Evolutionary conservation across 1,140 invertebrate species (phyloP).

Genomic region (Manduca sexta): DNA sequence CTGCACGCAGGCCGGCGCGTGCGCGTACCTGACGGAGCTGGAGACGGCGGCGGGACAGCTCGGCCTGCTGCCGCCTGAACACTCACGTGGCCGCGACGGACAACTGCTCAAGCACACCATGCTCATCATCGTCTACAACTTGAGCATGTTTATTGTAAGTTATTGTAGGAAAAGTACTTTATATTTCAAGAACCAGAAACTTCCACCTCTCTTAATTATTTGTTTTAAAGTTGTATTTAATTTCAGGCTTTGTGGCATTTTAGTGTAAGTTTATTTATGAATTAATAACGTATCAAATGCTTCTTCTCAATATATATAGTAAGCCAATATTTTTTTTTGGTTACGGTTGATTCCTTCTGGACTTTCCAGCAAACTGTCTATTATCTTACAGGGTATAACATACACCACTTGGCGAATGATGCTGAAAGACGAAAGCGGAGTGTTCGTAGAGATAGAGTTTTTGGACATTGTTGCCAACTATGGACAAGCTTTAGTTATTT

Average conservation of each 20-base stretch:
- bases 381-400: slow-evolving; percentile 81
- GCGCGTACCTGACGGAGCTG: slow-evolving; percentile 45
- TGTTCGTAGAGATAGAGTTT: slow-evolving; percentile 93
- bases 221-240: too few relatives aligned
- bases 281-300: too few relatives aligned
- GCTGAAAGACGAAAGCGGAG: slow-evolving; percentile 88
- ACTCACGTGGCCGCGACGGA: slow-evolving; percentile 48
- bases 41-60: slow-evolving; percentile 46
- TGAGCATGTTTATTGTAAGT: slow-evolving; percentile 92
- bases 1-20: slow-evolving; percentile 30
- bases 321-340: too few relatives aligned
- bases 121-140: slow-evolving; percentile 84
- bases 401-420: slow-evolving; percentile 90
- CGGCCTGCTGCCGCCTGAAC: slow-evolving; percentile 56
- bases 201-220: too few relatives aligned
- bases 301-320: too few relatives aligned
- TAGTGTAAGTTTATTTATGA: too few relatives aligned
- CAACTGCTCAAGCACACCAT: slow-evolving; percentile 89
- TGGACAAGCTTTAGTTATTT: slow-evolving; percentile 89
- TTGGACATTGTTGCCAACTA: slow-evolving; percentile 91
- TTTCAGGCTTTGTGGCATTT: too few relatives aligned
- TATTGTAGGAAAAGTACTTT: background rate
- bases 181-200: slow-evolving; percentile 1
- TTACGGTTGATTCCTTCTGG: too few relatives aligned
- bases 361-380: background rate